These are phyloP conservation scores for Galleria mellonella DNA, from an alignment of 1,140 invertebrate genomes.

Conservation along the genomic window DNA sequence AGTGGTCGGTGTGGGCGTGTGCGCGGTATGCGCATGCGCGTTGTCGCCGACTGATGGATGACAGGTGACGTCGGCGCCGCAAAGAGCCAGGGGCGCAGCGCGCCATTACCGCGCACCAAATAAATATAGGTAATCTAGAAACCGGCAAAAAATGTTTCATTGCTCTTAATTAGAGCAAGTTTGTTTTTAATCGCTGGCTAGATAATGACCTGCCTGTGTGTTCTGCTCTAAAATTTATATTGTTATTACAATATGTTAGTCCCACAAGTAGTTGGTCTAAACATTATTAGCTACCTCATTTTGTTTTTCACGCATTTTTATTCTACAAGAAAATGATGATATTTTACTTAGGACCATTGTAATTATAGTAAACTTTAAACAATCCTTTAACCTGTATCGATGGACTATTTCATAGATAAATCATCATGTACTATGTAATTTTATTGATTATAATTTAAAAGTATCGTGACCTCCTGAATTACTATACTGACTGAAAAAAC, in stretches of 20 bases:
- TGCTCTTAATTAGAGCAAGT: constrained; percentile 21
- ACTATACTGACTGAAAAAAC: too few relatives aligned
- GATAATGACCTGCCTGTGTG: not conserved
- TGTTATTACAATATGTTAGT: not conserved
- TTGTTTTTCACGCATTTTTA: not conserved
- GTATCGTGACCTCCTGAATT: too few relatives aligned
- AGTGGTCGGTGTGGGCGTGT: constrained; percentile 19
- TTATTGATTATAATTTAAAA: too few relatives aligned
- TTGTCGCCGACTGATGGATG: constrained; percentile 66
- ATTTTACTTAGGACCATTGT: too few relatives aligned
- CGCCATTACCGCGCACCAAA: constrained; percentile 10
- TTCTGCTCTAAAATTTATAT: not conserved
- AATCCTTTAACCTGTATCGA: too few relatives aligned
- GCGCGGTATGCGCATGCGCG: constrained; percentile 53
- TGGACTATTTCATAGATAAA: too few relatives aligned
- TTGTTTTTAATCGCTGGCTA: not conserved
- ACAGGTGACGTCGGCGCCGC: constrained; percentile 67
- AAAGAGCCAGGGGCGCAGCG: constrained; percentile 31
- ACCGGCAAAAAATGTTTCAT: constrained; percentile 15
- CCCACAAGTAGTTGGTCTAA: not conserved
- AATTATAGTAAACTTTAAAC: too few relatives aligned
- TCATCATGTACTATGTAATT: too few relatives aligned
- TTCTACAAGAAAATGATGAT: not conserved
- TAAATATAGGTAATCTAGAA: constrained; percentile 21
- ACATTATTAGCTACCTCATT: not conserved